Conservation (phyloP, 2,888 invertebrate species). For the Lochmaea capreae region DNA sequence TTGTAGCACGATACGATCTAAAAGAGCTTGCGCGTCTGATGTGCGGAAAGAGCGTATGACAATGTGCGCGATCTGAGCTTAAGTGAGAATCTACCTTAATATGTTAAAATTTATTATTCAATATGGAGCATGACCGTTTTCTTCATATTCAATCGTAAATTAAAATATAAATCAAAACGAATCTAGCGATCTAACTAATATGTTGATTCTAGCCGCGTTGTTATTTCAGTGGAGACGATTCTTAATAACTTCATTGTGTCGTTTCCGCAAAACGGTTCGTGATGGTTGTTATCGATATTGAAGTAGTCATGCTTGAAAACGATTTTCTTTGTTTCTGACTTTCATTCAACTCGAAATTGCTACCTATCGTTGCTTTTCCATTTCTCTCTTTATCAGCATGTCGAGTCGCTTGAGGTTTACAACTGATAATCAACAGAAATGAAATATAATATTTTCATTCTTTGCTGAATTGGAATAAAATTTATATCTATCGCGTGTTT, state of each 20-base stretch:
- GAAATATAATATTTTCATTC: neutral
- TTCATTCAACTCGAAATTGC: conserved; percentile 23
- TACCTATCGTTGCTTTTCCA: conserved; percentile 5
- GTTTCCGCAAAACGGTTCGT: conserved; percentile 28
- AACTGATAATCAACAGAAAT: conserved; percentile 2
- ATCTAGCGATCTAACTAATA: too few species aligned
- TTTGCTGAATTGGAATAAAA: neutral
- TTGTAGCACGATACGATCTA: too few species aligned
- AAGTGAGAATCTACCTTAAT: too few species aligned
- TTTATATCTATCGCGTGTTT: neutral
- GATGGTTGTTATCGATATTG: conserved; percentile 31
- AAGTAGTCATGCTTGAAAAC: conserved; percentile 26
- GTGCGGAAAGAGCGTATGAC: too few species aligned
- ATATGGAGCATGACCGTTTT: too few species aligned
- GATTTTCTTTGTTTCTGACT: conserved; percentile 32
- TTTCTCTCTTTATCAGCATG: conserved; percentile 6
- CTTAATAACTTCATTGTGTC: conserved; percentile 31
- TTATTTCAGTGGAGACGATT: neutral
- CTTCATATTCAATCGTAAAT: too few species aligned
- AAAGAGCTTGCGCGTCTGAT: too few species aligned
- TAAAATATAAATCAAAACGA: too few species aligned
- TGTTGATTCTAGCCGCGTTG: too few species aligned
- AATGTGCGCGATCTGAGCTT: too few species aligned
- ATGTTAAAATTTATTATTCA: too few species aligned
- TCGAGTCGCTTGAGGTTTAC: neutral